Evolutionary conservation across 2,113 vertebrate species (phyloP).

Genomic region (Pardalotus punctatus): DNA sequence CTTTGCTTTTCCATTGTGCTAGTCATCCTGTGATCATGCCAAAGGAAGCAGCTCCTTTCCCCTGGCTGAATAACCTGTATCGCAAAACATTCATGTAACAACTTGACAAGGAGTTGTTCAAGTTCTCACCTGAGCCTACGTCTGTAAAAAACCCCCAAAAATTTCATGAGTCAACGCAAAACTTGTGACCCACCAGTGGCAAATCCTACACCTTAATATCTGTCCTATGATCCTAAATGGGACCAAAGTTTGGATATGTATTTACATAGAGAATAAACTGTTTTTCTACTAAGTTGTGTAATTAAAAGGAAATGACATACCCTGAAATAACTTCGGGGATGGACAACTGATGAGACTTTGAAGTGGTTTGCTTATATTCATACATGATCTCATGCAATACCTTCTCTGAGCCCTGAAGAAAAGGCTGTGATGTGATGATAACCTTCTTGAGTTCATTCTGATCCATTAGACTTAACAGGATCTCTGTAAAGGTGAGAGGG

Average conservation of each 20-base stretch:
- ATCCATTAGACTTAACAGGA: neutral
- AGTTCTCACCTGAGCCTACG: neutral
- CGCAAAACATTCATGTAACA: neutral
- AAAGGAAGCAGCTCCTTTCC: neutral
- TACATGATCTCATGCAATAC: neutral
- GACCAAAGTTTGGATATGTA: neutral
- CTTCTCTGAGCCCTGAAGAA: neutral
- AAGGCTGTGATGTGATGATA: neutral
- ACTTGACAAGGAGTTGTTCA: neutral
- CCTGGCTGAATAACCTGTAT: neutral
- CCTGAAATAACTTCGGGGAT: neutral
- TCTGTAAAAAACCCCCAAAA: neutral
- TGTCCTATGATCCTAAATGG: neutral
- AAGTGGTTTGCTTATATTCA: neutral
- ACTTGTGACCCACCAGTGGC: neutral
- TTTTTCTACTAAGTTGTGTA: neutral
- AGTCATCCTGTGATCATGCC: neutral
- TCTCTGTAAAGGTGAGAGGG: neutral
- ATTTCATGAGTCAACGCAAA: accelerated
- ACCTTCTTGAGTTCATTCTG: neutral
- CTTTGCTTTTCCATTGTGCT: neutral
- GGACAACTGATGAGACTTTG: neutral
- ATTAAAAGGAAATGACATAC: constrained; percentile 12
- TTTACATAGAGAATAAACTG: neutral
- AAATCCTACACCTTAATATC: neutral